Evolutionary conservation across 1,140 invertebrate species (phyloP), one percentile per base, ranked within the genome.

Genomic region (Bombus impatiens): DNA sequence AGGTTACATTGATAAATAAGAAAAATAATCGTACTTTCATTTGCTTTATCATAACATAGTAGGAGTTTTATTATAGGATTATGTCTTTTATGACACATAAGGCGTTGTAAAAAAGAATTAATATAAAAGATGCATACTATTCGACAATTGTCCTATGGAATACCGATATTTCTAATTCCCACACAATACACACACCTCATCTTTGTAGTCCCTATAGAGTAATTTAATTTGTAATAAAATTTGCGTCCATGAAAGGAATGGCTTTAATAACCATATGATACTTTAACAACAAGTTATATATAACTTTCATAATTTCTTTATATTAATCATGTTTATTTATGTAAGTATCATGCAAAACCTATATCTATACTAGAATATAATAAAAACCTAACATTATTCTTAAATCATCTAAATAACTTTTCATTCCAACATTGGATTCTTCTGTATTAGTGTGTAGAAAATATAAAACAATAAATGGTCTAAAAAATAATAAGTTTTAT

Each of bases 371-470:
- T 67, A 40, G 15, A 86, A 35, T 57, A 28, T 65, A 78, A 80
- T 57, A 80, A 85, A 74, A 57, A 28, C 22, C 65, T 53, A 35
- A 79, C 40, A 37, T n/a, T 67, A 85, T 37, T 75, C 53, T 44
- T 74, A 40, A 81, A 81, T 67, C 44, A 80, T 80, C 72, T 35
- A 37, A 78, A 62, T 9, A 82, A 86, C 68, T 91, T 90, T 91
- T 87, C 88, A 91, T 92, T 92, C 88, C 88, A 91, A 79, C 86
- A 87, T 83, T 78, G 86, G 75, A 87, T 65, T 83, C 77, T 86
- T 87, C 62, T 88, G 84, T 86, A 90, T 62, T 47, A 71, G 25
- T 62, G 37, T 70, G 18, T 81, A 77, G 76, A 79, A 84, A 65
- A 47, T 84, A 37, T 78, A 28, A 86, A 89, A 88, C 83, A 89